Percentiles rank a stretch among this genome's conserved stretches.
Evolutionary conservation across 1,140 invertebrate species (phyloP).

Genomic region (Drosophila mojavensis): DNA sequence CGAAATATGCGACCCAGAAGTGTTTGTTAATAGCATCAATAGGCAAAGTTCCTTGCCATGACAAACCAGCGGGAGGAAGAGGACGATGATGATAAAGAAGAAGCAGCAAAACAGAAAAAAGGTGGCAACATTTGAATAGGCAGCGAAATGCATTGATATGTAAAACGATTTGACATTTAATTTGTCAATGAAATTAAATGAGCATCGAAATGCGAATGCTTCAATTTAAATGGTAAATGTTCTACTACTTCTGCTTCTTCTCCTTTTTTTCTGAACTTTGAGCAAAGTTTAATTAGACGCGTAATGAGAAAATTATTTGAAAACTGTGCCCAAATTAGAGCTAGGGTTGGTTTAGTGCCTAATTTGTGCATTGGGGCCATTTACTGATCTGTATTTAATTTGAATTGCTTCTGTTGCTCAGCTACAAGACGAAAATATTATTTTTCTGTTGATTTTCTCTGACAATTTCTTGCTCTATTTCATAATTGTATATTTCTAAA

Average conservation of each 20-base stretch:
- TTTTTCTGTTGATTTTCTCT: too few relatives aligned
- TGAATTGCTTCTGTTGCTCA: background rate
- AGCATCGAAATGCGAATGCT: constrained; percentile 33
- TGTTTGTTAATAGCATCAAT: constrained; percentile 72
- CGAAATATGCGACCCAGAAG: constrained; percentile 54
- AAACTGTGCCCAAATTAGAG: constrained; percentile 1
- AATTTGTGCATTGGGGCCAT: constrained; percentile 10
- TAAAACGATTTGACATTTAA: constrained; percentile 74
- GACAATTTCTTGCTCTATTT: too few relatives aligned
- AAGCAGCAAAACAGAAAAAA: background rate
- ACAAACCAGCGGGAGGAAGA: too few relatives aligned
- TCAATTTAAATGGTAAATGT: constrained; percentile 21
- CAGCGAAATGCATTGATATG: constrained; percentile 72
- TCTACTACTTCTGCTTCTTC: background rate
- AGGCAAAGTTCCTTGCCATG: constrained; percentile 22
- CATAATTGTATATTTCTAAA: too few relatives aligned
- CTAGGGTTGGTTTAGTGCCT: background rate
- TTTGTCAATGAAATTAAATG: constrained; percentile 77
- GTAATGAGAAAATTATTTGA: constrained; percentile 26
- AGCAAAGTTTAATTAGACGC: constrained; percentile 35
- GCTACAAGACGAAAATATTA: background rate
- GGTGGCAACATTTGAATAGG: constrained; percentile 42
- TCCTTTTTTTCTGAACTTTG: constrained; percentile 8
- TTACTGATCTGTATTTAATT: constrained; percentile 11
- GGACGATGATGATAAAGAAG: background rate